Evolutionary conservation across 1,140 invertebrate genomes (phyloP), one percentile per base, ranked within the genome.

Genomic region (Leptoteleia sp.): DNA sequence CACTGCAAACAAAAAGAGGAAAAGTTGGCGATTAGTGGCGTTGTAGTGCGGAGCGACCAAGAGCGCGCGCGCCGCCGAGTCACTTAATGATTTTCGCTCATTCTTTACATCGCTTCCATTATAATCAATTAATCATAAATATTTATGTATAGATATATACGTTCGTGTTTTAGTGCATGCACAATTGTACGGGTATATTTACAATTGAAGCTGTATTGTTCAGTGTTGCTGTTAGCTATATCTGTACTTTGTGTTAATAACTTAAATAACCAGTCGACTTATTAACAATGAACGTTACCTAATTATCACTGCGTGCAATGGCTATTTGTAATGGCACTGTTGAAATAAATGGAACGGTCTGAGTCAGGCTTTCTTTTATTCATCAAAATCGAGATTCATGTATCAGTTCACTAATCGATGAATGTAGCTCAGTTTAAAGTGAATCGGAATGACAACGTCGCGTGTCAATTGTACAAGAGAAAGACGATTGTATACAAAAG

Each of bases 1-100:
- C 54, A 65, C 64, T 73, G 70, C 54, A 45, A 80, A 68, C 73
- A 76, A 64, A 80, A 47, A 68, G 61, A 27, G 54, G 29, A 76
- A 64, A 68, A 52, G 1, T 11, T 6, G 8, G 22, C 13, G 13
- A 72, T 48, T 78, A 67, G 50, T 72, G 29, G 17, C 6, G 27
- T 8, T 8, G 13, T 22, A 17, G 31, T 37, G 29, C 22, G 27
- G 12, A 9, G 38, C 12, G 45, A 31, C 16, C 9, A 11, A 25
- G 31, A 22, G 16, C 7, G 25, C 17, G 33, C 11, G 17, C n/a
- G n/a, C n/a, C n/a, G n/a, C n/a, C n/a, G 5, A 31, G 16, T 22
- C 1, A 17, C n/a, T 1, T 2, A 50, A 9, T 15, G 1, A 9
- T 31, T 47, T 31, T 29, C 8, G 3, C 3, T 31, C 29, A n/a